A percentile compares a stretch with the other conserved stretches of the same genome.
Evolutionary conservation across 1,140 invertebrate species (phyloP).

Genomic region (Thaumatotibia leucotreta): DNA sequence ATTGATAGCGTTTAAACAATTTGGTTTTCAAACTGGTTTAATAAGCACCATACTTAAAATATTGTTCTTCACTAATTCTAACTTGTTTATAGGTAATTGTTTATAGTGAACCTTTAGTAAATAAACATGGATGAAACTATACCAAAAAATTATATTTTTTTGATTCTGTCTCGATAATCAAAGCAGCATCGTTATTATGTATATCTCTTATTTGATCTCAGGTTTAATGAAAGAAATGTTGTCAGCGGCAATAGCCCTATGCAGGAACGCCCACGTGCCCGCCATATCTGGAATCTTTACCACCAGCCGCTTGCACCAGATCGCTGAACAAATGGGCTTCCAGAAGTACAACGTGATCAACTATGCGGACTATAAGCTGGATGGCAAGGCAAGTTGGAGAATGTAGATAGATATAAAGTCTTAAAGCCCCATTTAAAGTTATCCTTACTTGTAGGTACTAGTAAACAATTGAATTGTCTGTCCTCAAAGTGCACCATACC

Average conservation of each 20-base stretch:
- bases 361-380: neutral
- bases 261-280: neutral
- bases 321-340: neutral
- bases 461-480: too few relatives aligned
- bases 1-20: too few relatives aligned
- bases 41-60: too few relatives aligned
- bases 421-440: too few relatives aligned
- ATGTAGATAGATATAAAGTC: neutral
- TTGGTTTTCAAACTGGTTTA: too few relatives aligned
- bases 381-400: neutral
- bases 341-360: neutral
- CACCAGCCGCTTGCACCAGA: neutral
- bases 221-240: slow-evolving; percentile 3
- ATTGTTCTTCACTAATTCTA: too few relatives aligned
- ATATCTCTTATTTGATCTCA: neutral
- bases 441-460: neutral
- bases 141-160: too few relatives aligned
- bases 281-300: neutral
- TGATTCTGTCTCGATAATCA: too few relatives aligned
- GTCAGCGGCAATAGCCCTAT: neutral
- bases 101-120: too few relatives aligned
- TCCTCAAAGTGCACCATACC: too few relatives aligned
- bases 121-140: too few relatives aligned
- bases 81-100: too few relatives aligned
- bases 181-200: neutral